Evolutionary conservation across 2,113 vertebrate species (phyloP), one percentile per base, ranked within the genome.

Genomic region (Myocastor coypus): DNA sequence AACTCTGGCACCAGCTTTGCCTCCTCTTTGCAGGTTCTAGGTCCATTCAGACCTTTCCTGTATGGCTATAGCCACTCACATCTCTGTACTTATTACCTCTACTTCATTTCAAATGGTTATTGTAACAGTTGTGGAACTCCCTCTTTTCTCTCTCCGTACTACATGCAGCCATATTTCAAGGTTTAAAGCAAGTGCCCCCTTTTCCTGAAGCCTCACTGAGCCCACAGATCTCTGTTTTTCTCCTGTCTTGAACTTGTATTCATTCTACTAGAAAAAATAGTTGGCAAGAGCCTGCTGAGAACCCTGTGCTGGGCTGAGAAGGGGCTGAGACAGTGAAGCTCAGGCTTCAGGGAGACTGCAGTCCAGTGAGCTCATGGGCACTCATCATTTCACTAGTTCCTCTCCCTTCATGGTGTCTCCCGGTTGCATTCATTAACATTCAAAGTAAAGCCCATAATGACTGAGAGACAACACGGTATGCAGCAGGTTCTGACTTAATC

Each of bases 271-370:
- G 59, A 26, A 34, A 26, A 61, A 75, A n/a, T 2, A 37, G n/a
- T 22, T 34, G 63, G 1, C 17, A 10, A 50, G 17, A 10, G 17
- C 16, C 32, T 71, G 26, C 32, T 40, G 14, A 8, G 14, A 24
- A 32, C 52, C 17, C 3, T 0, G 2, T 13, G 42, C 12, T 8
- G 34, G 17, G 37, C 73, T 20, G 42, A 71, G 22, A 42, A 26
- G 8, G 42, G 3, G 9, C 22, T 19, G 4, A 3, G 3, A 34
- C 12, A 42, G 0, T 7, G 30, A 81, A 37, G 50, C 9, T n/a
- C 46, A 7, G 3, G 30, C 40, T 34, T 80, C 37, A 4, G 75
- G 34, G 69, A 91, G 46, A 42, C 24, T 11, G 71, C 19, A 32
- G 52, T 13, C 66, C 20, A 37, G 26, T 0, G 3, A 61, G 10